phyloP scores from a whole-genome alignment of 2,113 vertebrate genomes.

The Salminus brasiliensis region DNA sequence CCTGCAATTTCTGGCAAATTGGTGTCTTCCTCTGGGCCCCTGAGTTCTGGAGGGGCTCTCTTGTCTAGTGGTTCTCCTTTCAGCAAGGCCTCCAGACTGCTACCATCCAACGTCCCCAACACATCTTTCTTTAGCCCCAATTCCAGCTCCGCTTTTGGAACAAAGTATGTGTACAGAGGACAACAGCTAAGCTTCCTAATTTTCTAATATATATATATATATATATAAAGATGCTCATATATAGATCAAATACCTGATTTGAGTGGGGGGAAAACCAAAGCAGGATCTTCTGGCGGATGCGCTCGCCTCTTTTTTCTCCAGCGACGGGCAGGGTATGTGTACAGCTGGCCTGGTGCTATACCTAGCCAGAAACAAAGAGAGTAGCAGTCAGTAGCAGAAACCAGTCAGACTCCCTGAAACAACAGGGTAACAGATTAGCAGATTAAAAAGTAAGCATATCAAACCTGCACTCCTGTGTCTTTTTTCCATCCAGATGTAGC shows the following conservation, averaged over 20 bases:
- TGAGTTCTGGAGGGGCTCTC: constrained; percentile 78
- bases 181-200: background rate
- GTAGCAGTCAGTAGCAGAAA: background rate
- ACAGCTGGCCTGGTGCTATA: constrained; percentile 92
- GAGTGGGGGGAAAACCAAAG: constrained; percentile 89
- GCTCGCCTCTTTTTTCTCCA: constrained; percentile 94
- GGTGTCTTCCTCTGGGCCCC: constrained; percentile 81
- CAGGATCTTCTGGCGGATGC: constrained; percentile 92
- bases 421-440: background rate
- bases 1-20: constrained; percentile 85
- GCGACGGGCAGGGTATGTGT: constrained; percentile 93
- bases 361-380: constrained; percentile 67
- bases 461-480: constrained; percentile 91
- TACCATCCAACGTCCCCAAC: constrained; percentile 85
- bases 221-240: background rate
- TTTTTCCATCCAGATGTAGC: constrained; percentile 99
- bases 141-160: constrained; percentile 79
- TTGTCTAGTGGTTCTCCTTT: constrained; percentile 90
- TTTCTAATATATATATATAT: background rate
- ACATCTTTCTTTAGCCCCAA: constrained; percentile 90
- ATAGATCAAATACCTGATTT: constrained; percentile 82
- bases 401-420: background rate
- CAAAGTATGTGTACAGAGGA: background rate
- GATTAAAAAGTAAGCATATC: background rate
- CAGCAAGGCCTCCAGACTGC: constrained; percentile 91